Conservation (phyloP, 1,140 invertebrate genomes). For the Lanistes nyassanus region DNA sequence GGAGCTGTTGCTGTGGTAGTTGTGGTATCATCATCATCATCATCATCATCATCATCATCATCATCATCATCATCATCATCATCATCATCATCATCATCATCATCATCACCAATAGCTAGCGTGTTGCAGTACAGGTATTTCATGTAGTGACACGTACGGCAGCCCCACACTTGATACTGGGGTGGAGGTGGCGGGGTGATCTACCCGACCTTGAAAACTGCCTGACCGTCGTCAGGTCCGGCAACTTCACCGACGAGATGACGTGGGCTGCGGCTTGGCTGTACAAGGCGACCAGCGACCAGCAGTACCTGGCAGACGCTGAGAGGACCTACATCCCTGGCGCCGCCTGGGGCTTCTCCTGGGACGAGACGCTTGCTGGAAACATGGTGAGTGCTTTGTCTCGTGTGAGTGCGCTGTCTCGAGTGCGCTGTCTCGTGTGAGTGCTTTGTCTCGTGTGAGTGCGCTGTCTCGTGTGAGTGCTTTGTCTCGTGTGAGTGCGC, state of each 20-base stretch:
- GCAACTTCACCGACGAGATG: slow-evolving; percentile 73
- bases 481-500: too few species aligned
- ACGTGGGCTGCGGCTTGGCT: slow-evolving; percentile 75
- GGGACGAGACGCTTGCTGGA: slow-evolving; percentile 73
- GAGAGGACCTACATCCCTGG: slow-evolving; percentile 66
- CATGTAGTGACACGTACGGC: background rate
- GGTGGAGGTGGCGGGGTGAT: background rate
- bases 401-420: too few species aligned
- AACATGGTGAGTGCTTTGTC: slow-evolving; percentile 22
- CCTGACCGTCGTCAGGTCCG: slow-evolving; percentile 60
- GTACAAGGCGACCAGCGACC: slow-evolving; percentile 71
- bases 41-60: background rate
- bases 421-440: too few species aligned
- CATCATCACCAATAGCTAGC: background rate
- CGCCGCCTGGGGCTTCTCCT: slow-evolving; percentile 66
- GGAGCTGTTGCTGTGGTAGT: too few species aligned
- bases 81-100: slow-evolving; percentile 6
- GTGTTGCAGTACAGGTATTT: too few species aligned
- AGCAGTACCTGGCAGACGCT: slow-evolving; percentile 70
- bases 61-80: slow-evolving; percentile 1
- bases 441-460: too few species aligned
- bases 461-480: too few species aligned
- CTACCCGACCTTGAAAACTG: background rate
- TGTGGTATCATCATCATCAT: too few species aligned
- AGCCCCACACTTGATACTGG: too few species aligned